phyloP scores from a whole-genome alignment of 2,113 vertebrate genomes.

The Australoheros scitulus region DNA sequence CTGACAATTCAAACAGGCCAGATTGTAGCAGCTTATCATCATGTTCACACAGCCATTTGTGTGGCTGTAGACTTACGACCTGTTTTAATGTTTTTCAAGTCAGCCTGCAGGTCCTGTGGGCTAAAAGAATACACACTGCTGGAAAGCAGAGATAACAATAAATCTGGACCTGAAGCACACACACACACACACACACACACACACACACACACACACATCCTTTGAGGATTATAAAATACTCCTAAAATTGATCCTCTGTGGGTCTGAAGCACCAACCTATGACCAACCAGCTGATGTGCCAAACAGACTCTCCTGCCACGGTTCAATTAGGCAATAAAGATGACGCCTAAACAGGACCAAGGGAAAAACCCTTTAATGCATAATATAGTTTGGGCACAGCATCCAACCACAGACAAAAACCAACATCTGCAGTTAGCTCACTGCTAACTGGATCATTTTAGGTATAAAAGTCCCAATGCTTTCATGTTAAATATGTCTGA shows the following conservation, averaged over 20 bases:
- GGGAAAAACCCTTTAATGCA: accelerated
- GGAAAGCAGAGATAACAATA: background rate
- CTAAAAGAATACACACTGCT: accelerated
- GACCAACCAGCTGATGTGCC: background rate
- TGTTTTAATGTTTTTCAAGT: background rate
- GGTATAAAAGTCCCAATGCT: accelerated
- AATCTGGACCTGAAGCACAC: background rate
- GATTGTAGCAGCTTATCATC: background rate
- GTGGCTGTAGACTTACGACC: background rate
- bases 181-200: background rate
- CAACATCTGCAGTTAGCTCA: background rate
- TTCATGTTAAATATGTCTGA: background rate
- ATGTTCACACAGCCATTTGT: background rate
- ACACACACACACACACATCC: background rate
- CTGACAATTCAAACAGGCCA: background rate
- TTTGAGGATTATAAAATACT: background rate
- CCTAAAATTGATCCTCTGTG: background rate
- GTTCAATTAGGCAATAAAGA: background rate
- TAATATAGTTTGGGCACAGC: accelerated
- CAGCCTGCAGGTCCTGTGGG: background rate
- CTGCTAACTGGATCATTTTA: background rate
- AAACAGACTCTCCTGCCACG: background rate
- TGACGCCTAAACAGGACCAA: accelerated
- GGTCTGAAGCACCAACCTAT: background rate
- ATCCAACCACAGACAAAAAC: too few relatives aligned